These are phyloP conservation scores for Tromatobia lineatoria DNA, from an alignment of 2,888 invertebrate genomes.

Conservation along the genomic window DNA sequence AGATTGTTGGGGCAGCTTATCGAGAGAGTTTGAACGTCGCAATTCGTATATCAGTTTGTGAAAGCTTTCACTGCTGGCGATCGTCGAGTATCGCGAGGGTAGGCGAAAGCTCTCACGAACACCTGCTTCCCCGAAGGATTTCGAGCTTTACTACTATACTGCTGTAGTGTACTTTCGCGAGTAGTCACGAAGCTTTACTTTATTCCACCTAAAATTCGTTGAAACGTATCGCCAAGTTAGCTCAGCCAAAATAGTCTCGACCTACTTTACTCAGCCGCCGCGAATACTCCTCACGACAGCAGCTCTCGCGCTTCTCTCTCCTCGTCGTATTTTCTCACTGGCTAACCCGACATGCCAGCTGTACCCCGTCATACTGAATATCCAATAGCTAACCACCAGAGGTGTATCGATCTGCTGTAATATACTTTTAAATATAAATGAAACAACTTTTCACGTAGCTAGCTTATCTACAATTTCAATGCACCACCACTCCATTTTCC, in stretches of 20 bases:
- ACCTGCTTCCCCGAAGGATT: constrained; percentile 38
- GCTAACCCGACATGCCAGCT: constrained; percentile 32
- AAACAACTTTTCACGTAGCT: constrained; percentile 34
- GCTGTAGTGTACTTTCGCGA: constrained; percentile 27
- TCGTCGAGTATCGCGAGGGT: constrained; percentile 17
- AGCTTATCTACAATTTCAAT: constrained; percentile 20
- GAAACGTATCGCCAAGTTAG: constrained; percentile 51
- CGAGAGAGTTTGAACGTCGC: constrained; percentile 15
- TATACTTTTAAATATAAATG: constrained; percentile 38
- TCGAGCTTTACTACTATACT: constrained; percentile 11
- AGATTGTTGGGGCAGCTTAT: constrained; percentile 2
- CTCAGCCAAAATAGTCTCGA: constrained; percentile 45
- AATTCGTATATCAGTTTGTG: constrained; percentile 41
- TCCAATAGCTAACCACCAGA: constrained; percentile 22
- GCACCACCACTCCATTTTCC: not conserved
- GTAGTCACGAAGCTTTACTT: constrained; percentile 54
- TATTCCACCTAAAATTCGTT: constrained; percentile 46
- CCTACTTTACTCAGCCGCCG: constrained; percentile 47
- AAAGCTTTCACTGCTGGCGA: constrained; percentile 25
- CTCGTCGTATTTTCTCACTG: constrained; percentile 6
- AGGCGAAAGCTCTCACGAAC: constrained; percentile 32
- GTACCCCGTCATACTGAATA: constrained; percentile 37
- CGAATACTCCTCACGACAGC: constrained; percentile 36
- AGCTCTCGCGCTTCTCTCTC: constrained; percentile 11
- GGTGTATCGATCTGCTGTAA: constrained; percentile 28